Base-by-base conservation (phyloP, 2,888 invertebrate species). In the Sinotaia quadrata region DNA sequence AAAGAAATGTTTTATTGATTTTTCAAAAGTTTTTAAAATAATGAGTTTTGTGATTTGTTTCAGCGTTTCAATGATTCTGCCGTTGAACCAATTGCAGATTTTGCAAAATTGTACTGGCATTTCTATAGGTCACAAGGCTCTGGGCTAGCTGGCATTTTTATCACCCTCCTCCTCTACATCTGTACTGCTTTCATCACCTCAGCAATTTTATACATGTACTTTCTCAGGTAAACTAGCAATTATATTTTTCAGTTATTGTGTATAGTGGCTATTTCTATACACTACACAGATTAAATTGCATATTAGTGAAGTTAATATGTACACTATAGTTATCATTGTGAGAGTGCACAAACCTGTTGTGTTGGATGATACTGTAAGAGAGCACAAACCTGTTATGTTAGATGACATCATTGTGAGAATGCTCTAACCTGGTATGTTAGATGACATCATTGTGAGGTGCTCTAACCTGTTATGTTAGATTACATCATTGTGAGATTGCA, bases 171-270 rank as follows among this genome's bases (percentile, higher is more conserved):
- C 71, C 79, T 87, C 51, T 87, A 86, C 68, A 58, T 78, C 33
- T 84, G 84, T 71, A 78, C 79, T 63, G 78, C 80, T 71, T 86
- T 87, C 68, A 73, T 84, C 41, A 65, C 82, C 5, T 80, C 78
- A 7, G 76, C 82, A 51, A 80, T 87, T 31, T 80, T 87, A 67
- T 87, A 87, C 80, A 86, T 87, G 85, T 87, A 86, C 79, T 87
- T 87, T 79, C 78, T 87, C 56, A 82, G 87, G 87, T 87, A 71
- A 71, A 73, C 41, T 7, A 47, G 33, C 8, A n/a, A n/a, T n/a
- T n/a, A n/a, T n/a, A n/a, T n/a, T n/a, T n/a, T n/a, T 0, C n/a
- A 31, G 4, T n/a, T 49, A 7, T 49, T 49, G 44, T 41, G 12
- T 41, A 15, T 41, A 41, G 18, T 12, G 44, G 18, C 18, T 18